Evolutionary conservation across 2,113 vertebrate genomes (phyloP).

Genomic region (Poecile atricapillus): DNA sequence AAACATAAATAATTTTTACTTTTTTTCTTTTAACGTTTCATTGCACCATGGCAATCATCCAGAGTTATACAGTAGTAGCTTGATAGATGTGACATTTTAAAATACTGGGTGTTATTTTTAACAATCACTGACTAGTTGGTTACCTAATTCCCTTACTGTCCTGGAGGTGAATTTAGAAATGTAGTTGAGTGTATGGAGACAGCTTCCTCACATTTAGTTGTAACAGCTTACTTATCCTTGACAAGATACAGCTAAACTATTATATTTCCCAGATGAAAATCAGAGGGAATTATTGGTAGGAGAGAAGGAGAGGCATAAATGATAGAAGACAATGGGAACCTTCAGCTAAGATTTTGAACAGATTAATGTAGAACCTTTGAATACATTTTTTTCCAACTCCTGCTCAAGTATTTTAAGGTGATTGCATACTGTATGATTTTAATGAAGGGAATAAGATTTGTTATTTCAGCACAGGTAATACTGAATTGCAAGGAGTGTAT

Average conservation of each 20-base stretch:
- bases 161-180: background rate
- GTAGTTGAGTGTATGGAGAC: background rate
- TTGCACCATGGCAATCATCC: background rate
- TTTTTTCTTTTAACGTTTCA: background rate
- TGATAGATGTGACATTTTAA: background rate
- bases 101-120: background rate
- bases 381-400: background rate
- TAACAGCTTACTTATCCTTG: background rate
- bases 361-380: background rate
- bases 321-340: background rate
- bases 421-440: background rate
- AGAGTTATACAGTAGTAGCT: background rate
- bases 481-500: background rate
- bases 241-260: background rate
- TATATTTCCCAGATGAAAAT: background rate
- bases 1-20: background rate
- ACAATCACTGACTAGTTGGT: background rate
- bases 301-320: background rate
- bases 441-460: background rate
- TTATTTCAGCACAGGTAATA: background rate
- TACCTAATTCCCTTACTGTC: background rate
- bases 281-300: background rate
- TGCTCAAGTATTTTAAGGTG: background rate
- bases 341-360: background rate
- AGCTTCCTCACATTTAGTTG: background rate